Base-by-base conservation (phyloP, 2,113 vertebrate species). In the Poeciliopsis occidentalis region DNA sequence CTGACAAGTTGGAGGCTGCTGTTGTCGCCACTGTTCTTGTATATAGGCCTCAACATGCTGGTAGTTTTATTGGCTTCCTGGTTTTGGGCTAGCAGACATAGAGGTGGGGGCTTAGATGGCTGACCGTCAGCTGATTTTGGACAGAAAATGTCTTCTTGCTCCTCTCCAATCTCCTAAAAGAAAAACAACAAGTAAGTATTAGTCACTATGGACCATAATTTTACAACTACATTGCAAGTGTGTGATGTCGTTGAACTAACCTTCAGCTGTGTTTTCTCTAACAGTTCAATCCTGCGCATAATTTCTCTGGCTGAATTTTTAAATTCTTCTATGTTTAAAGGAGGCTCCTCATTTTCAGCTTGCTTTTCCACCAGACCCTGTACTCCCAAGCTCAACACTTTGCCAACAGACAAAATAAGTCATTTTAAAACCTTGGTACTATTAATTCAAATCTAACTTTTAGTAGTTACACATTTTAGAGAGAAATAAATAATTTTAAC, bases 271-370 rank as follows among this genome's bases (percentile, higher is more conserved):
- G 72, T 88, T 73, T 82, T 88, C 79, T 94, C 90, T 12, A 94
- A 83, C 24, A 68, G 68, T 37, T 89, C 81, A 71, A 94, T 92
- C 76, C 91, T 92, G 66, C 60, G 71, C 29, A 89, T 80, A 8
- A 95, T 66, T 71, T 93, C 93, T 71, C 12, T 78, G 60, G 92
- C 91, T 69, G 92, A 92, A 73, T 37, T 88, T 82, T 70, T 83
- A 79, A 92, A 90, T 61, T 19, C 71, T 39, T 89, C 87, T 61
- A 89, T 34, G 44, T 90, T 67, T 72, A 19, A 4, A 54, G 39
- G 12, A 6, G 37, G n/a, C 6, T 89, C 69, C 7, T 10, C 0
- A 3, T 41, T 68, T 73, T 74, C 73, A 26, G 8, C 17, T 30
- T 81, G 60, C 37, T 10, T 76, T 13, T 3, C 0, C 30, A 4